Conservation (phyloP, 2,113 vertebrate genomes). For the Isurus oxyrinchus region DNA sequence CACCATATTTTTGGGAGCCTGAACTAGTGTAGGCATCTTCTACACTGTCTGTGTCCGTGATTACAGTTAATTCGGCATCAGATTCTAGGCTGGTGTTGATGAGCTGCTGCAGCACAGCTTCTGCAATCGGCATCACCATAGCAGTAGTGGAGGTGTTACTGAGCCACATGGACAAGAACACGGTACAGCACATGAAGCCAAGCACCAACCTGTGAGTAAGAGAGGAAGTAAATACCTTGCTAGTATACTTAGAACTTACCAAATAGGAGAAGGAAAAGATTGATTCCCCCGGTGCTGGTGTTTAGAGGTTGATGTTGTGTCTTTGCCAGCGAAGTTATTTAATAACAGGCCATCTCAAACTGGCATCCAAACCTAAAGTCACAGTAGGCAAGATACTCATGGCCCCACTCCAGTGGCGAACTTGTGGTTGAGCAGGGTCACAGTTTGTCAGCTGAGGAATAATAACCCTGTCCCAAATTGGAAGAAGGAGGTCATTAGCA, state of each 20-base stretch:
- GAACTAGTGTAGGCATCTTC: constrained; percentile 16
- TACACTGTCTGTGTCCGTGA: constrained; percentile 18
- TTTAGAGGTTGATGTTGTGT: neutral
- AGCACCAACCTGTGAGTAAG: constrained; percentile 74
- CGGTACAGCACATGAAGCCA: constrained; percentile 96
- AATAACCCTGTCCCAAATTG: neutral
- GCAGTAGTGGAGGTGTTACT: constrained; percentile 97
- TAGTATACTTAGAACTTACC: neutral
- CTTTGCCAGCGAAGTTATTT: neutral
- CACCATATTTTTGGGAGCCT: constrained; percentile 15
- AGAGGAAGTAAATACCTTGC: neutral
- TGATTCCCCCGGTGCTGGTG: neutral
- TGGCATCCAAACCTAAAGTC: neutral
- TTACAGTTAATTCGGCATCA: constrained; percentile 64
- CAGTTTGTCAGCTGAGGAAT: neutral
- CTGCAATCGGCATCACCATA: constrained; percentile 98
- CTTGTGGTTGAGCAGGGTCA: neutral
- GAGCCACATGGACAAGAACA: constrained; percentile 94
- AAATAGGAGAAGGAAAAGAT: neutral
- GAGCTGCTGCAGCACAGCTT: constrained; percentile 91
- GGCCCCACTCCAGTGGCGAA: neutral
- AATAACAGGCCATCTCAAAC: neutral
- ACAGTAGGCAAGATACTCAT: neutral
- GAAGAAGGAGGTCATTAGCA: neutral
- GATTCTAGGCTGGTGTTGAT: constrained; percentile 65